Evolutionary conservation across 2,797 vertebrate genomes (phyloP).

Genomic region (Rhinichthys osculus): DNA sequence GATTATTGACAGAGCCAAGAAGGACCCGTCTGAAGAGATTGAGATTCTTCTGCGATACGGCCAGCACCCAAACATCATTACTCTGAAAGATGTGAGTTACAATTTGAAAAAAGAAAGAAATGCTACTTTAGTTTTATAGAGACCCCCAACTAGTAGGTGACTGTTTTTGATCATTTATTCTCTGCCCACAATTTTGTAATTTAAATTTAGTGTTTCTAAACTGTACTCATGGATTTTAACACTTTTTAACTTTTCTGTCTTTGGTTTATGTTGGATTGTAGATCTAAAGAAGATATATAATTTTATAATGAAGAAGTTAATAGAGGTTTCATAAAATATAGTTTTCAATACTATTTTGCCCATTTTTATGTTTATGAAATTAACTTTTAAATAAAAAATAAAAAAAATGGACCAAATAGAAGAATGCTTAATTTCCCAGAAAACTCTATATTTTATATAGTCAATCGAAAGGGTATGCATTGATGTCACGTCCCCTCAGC

Average conservation of each 20-base stretch:
- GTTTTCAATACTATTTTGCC: neutral
- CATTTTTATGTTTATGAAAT: neutral
- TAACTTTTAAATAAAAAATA: no score
- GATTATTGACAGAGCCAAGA: conserved; percentile 92
- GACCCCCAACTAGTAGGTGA: neutral
- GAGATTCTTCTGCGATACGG: conserved; percentile 96
- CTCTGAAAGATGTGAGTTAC: conserved; percentile 91
- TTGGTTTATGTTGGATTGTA: neutral
- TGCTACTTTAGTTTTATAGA: neutral
- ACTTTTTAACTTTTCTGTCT: neutral
- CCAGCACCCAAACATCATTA: conserved; percentile 95
- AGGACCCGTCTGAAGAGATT: conserved; percentile 96
- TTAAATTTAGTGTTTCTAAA: neutral
- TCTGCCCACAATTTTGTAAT: neutral
- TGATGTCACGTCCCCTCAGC: neutral
- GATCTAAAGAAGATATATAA: neutral
- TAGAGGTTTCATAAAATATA: neutral
- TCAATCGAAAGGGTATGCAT: neutral
- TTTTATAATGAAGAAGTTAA: neutral
- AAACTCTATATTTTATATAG: neutral
- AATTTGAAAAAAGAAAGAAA: neutral
- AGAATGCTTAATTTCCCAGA: neutral
- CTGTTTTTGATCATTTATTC: neutral
- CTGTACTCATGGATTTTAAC: neutral
- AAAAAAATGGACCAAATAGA: neutral